Percentiles rank a stretch among this genome's conserved stretches.
These are phyloP conservation scores for Vombatus ursinus DNA, from an alignment of 2,113 vertebrate species.

Conservation along the genomic window DNA sequence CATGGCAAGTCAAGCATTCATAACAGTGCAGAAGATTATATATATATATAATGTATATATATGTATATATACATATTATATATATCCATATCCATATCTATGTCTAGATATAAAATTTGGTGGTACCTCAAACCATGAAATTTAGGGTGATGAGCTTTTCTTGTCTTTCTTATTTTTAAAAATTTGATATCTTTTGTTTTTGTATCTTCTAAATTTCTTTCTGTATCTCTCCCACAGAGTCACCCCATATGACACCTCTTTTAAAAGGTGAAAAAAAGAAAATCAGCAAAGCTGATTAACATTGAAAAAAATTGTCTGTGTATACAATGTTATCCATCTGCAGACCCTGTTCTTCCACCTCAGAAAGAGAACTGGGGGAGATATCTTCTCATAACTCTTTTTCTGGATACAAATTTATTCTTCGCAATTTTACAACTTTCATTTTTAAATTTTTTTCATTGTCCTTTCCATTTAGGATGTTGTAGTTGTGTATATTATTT, in stretches of 20 bases:
- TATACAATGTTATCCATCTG: not conserved
- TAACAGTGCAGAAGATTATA: not conserved
- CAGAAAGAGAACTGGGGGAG: not conserved
- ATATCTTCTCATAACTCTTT: not conserved
- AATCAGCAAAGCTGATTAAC: not conserved
- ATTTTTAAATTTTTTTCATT: not conserved
- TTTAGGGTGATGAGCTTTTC: not conserved
- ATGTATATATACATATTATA: not conserved
- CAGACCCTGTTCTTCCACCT: not conserved
- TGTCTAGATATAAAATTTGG: not conserved
- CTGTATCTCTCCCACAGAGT: not conserved
- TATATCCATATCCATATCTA: not conserved
- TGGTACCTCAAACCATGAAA: not conserved
- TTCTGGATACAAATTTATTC: not conserved
- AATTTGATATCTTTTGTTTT: not conserved
- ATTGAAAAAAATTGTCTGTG: not conserved
- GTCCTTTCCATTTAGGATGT: not conserved
- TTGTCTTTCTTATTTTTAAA: not conserved
- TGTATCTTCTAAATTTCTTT: not conserved
- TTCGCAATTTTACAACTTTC: not conserved
- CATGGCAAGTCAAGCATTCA: not conserved
- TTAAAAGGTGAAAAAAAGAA: not conserved
- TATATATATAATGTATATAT: not conserved
- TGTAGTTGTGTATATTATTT: not conserved
- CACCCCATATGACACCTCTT: not conserved